A percentile compares a stretch with the other conserved stretches of the same genome.
phyloP scores from a whole-genome alignment of 2,113 vertebrate genomes.

The Anguilla rostrata region DNA sequence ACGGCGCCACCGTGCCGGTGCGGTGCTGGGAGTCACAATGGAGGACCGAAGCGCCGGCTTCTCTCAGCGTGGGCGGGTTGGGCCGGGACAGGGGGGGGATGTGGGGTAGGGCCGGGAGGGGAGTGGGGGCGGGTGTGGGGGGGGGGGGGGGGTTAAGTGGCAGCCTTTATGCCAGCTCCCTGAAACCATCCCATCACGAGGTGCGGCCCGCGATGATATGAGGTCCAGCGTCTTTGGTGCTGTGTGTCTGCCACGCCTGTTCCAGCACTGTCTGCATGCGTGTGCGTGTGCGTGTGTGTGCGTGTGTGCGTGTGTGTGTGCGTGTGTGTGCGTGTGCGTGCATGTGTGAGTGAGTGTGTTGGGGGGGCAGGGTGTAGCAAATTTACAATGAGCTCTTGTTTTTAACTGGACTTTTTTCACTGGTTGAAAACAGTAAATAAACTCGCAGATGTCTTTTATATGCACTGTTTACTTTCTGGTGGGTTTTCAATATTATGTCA shows the following conservation, averaged over 20 bases:
- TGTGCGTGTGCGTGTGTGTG: too few species aligned
- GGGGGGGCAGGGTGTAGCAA: too few species aligned
- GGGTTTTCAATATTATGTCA: too few species aligned
- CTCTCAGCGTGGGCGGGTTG: neutral
- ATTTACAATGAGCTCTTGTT: neutral
- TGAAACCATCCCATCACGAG: slow-evolving; percentile 8
- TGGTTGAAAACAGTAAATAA: neutral
- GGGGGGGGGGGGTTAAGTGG: neutral
- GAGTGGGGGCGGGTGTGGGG: too few species aligned
- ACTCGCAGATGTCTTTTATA: too few species aligned
- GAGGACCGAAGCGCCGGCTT: neutral
- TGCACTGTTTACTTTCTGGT: too few species aligned
- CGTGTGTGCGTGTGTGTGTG: too few species aligned
- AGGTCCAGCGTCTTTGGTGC: neutral
- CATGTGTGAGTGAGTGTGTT: too few species aligned
- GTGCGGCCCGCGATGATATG: neutral
- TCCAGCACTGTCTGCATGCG: neutral
- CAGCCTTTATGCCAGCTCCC: neutral
- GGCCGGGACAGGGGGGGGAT: too few species aligned
- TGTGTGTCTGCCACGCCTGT: too few species aligned
- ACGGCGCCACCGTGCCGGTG: neutral
- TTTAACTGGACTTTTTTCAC: neutral
- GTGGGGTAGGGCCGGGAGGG: neutral
- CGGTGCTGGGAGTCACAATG: neutral
- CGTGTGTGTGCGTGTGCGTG: too few species aligned